Percentiles rank a stretch among this genome's conserved stretches.
These are phyloP conservation scores for Caenorhabditis briggsae DNA, from an alignment of 1,140 invertebrate genomes.

Conservation along the genomic window DNA sequence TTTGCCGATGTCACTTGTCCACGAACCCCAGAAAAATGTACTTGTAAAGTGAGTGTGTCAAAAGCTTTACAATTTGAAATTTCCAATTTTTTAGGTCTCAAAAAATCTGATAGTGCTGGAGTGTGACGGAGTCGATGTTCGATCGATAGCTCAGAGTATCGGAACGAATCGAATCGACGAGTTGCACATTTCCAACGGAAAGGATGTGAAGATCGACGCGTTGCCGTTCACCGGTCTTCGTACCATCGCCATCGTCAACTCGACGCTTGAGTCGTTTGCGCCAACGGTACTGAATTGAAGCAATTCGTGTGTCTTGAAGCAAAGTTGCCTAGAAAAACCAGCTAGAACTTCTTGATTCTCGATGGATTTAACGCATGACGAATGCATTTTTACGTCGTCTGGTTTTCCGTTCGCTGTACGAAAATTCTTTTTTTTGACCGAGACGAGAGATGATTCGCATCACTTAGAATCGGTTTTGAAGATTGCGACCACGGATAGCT, in stretches of 20 bases:
- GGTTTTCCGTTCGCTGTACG: slow-evolving; percentile 24
- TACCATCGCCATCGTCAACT: slow-evolving; percentile 24
- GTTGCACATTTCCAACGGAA: slow-evolving; percentile 7
- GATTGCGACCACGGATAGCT: slow-evolving; percentile 55
- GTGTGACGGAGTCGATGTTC: not conserved
- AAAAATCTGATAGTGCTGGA: slow-evolving; percentile 14
- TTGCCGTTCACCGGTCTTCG: slow-evolving; percentile 31
- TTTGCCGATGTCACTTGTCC: slow-evolving; percentile 26
- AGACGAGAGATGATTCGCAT: slow-evolving; percentile 36
- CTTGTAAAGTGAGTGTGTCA: not conserved
- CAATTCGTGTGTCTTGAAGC: not conserved
- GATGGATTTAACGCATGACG: slow-evolving; percentile 33
- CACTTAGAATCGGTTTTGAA: slow-evolving; percentile 52
- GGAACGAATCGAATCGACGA: slow-evolving; percentile 27
- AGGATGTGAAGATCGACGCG: not conserved
- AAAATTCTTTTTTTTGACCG: slow-evolving; percentile 14
- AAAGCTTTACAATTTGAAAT: not conserved
- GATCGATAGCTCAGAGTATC: not conserved
- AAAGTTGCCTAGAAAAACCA: slow-evolving; percentile 1
- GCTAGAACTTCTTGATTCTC: not conserved
- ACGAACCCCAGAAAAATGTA: slow-evolving; percentile 20
- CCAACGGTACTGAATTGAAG: slow-evolving; percentile 13
- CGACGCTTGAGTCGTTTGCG: slow-evolving; percentile 4
- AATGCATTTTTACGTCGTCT: slow-evolving; percentile 26
- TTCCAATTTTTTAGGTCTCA: not conserved